These are phyloP conservation scores for Anoncus sp. DNA, from an alignment of 2,888 invertebrate species.

Conservation along the genomic window DNA sequence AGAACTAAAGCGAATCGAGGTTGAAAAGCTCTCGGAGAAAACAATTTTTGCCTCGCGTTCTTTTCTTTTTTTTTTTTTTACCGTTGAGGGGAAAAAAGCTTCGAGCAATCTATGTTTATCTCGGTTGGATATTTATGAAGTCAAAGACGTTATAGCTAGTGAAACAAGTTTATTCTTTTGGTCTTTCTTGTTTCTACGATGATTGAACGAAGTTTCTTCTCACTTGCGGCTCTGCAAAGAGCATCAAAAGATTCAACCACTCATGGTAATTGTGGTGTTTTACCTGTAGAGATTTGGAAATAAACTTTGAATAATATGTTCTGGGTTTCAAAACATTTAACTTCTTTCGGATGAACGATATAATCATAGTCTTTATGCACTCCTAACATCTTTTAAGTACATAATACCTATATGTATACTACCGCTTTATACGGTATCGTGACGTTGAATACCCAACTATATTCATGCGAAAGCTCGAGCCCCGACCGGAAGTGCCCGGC, in stretches of 20 bases:
- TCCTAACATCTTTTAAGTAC: no score
- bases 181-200: not conserved
- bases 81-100: not conserved
- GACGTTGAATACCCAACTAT: conserved; percentile 23
- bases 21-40: conserved; percentile 29
- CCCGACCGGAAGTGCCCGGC: conserved; percentile 47
- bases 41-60: conserved; percentile 26
- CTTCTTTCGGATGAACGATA: not conserved
- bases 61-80: conserved; percentile 3
- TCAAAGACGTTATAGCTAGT: not conserved
- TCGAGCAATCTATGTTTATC: conserved; percentile 37
- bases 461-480: conserved; percentile 38
- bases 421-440: not conserved
- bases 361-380: no score
- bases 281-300: not conserved
- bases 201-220: not conserved
- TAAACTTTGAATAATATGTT: not conserved
- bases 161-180: not conserved
- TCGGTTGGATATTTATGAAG: conserved; percentile 22
- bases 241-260: not conserved
- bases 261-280: conserved; percentile 11
- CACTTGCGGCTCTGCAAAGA: not conserved
- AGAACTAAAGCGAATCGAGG: conserved; percentile 14
- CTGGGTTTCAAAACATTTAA: not conserved
- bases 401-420: no score